These are phyloP conservation scores for Seriola dumerili DNA, from an alignment of 2,113 vertebrate species.

Conservation along the genomic window DNA sequence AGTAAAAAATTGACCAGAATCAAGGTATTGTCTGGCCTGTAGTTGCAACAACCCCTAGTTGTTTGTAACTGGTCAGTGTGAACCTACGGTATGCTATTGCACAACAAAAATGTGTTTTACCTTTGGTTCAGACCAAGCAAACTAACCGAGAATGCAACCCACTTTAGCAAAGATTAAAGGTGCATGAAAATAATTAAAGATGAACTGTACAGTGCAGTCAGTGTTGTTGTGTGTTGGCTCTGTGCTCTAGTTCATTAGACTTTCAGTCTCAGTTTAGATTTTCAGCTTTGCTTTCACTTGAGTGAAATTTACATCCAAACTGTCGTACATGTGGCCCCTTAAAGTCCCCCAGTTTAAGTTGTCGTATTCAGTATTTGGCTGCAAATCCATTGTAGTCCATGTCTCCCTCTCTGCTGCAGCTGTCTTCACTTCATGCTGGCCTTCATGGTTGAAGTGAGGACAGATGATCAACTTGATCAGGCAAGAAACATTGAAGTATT, in stretches of 20 bases:
- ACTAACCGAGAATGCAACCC: not conserved
- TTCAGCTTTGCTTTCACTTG: conserved; percentile 7
- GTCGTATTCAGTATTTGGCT: not conserved
- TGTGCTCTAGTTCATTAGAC: not conserved
- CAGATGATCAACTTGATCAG: not conserved
- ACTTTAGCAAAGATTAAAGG: not conserved
- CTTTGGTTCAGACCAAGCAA: conserved; percentile 39
- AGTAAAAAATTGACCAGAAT: conserved; percentile 1
- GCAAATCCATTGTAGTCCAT: conserved; percentile 6
- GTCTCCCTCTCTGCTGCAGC: not conserved
- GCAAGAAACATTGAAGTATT: not conserved
- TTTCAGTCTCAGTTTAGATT: not conserved
- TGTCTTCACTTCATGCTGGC: not conserved
- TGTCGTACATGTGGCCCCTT: not conserved
- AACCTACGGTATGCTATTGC: not conserved
- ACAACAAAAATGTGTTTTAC: not conserved
- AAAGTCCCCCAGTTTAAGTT: not conserved
- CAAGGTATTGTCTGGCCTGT: not conserved
- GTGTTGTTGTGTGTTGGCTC: not conserved
- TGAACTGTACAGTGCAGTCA: not conserved
- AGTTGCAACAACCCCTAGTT: not conserved
- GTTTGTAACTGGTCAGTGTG: not conserved
- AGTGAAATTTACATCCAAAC: not conserved
- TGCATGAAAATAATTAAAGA: not conserved
- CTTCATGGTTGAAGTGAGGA: not conserved